Percentiles rank a stretch among this genome's conserved stretches.
phyloP scores from a whole-genome alignment of 2,888 invertebrate species.

The Latrodectus hesperus region DNA sequence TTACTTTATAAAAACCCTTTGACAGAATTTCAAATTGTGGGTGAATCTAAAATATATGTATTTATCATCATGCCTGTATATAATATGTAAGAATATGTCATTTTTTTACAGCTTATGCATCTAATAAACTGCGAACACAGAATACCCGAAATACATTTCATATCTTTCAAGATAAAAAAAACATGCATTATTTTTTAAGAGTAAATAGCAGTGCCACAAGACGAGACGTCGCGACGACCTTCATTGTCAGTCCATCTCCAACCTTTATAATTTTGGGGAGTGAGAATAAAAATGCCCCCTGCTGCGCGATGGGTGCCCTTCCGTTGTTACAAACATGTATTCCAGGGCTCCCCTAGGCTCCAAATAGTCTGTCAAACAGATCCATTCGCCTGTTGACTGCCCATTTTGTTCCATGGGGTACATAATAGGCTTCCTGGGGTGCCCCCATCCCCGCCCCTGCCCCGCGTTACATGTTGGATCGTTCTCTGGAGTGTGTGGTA shows the following conservation, averaged over 20 bases:
- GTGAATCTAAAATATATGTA: too few species aligned
- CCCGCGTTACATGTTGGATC: not conserved
- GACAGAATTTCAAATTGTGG: too few species aligned
- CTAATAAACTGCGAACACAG: too few species aligned
- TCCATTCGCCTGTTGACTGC: slow-evolving; percentile 42
- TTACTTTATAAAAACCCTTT: too few species aligned
- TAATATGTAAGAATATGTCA: too few species aligned
- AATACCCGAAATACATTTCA: too few species aligned
- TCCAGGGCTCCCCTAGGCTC: slow-evolving; percentile 15
- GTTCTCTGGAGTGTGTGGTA: not conserved
- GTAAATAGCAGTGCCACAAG: not conserved
- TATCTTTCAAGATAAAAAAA: too few species aligned
- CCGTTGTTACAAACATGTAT: slow-evolving; percentile 26
- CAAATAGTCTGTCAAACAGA: slow-evolving; percentile 56
- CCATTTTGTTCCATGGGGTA: slow-evolving; percentile 36
- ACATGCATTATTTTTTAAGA: too few species aligned
- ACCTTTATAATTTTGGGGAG: slow-evolving; percentile 22
- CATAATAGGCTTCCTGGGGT: not conserved
- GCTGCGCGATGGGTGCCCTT: slow-evolving; percentile 37
- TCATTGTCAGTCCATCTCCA: slow-evolving; percentile 4
- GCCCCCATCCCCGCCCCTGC: not conserved
- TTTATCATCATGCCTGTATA: too few species aligned
- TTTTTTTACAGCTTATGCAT: too few species aligned
- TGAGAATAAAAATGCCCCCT: slow-evolving; percentile 20
- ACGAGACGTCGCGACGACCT: slow-evolving; percentile 45